Evolutionary conservation across 2,113 vertebrate species (phyloP).

Genomic region (Tachysurus fulvidraco): DNA sequence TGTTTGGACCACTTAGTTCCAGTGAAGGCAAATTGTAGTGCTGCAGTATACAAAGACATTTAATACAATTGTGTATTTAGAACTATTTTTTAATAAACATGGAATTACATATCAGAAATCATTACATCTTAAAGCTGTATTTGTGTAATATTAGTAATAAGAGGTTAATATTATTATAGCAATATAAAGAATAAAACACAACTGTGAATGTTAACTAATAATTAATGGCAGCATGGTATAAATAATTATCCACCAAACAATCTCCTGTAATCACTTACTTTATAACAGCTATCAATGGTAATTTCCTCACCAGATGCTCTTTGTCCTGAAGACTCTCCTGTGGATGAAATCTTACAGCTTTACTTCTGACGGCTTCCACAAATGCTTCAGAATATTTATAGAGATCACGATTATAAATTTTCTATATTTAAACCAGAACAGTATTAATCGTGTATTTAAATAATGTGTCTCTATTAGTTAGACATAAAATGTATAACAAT

Average conservation of each 20-base stretch:
- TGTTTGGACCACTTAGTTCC: no score
- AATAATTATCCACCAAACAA: background rate
- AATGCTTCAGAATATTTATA: no score
- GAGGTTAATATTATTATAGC: background rate
- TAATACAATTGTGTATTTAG: background rate
- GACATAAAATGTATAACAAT: background rate
- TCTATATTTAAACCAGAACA: background rate
- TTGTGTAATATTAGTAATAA: background rate
- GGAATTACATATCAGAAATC: background rate
- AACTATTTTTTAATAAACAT: background rate
- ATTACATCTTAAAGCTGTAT: background rate
- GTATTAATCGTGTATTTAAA: background rate
- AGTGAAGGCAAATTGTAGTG: no score
- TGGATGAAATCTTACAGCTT: background rate
- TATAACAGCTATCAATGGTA: background rate
- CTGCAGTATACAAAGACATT: no score
- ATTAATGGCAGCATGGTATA: background rate
- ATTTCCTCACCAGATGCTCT: background rate
- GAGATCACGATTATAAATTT: background rate
- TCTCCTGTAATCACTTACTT: background rate
- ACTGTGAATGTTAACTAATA: background rate
- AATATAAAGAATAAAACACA: background rate
- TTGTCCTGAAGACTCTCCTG: background rate
- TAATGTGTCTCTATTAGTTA: background rate
- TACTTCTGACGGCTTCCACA: background rate